Percentiles rank a stretch among this genome's conserved stretches.
These are phyloP conservation scores for Macrosteles quadrilineatus DNA, from an alignment of 1,140 invertebrate species.

Conservation along the genomic window DNA sequence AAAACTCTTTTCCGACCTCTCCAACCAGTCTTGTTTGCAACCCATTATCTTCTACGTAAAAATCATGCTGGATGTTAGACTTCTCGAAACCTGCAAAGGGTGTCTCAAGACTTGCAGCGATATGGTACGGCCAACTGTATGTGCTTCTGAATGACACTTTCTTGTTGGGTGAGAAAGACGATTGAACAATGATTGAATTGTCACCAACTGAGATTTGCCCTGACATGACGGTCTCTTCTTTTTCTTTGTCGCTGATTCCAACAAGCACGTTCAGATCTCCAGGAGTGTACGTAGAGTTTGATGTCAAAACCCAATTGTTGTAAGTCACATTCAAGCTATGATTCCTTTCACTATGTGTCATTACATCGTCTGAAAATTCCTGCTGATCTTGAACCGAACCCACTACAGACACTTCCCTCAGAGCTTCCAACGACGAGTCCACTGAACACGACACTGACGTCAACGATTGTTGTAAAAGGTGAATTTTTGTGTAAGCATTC, in stretches of 20 bases:
- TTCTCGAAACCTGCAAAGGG: neutral
- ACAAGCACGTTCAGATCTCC: neutral
- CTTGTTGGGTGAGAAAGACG: neutral
- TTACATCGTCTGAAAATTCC: neutral
- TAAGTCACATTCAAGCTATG: neutral
- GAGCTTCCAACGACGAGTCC: neutral
- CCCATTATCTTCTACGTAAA: neutral
- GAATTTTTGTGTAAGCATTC: neutral
- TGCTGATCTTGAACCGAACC: neutral
- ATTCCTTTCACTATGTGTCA: neutral
- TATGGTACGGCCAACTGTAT: neutral
- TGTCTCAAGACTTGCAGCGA: neutral
- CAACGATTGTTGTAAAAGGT: neutral
- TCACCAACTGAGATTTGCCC: neutral
- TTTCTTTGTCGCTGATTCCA: neutral
- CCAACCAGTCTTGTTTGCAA: neutral
- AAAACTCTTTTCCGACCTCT: neutral
- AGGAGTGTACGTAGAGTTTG: neutral
- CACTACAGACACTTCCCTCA: neutral
- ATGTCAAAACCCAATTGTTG: neutral
- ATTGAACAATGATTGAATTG: neutral
- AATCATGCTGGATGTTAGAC: neutral
- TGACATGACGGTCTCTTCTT: neutral
- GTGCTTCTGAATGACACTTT: neutral
- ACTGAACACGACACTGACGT: no score